These are phyloP conservation scores for Rhynchopsitta pachyrhyncha DNA, from an alignment of 2,113 vertebrate species.

Conservation along the genomic window DNA sequence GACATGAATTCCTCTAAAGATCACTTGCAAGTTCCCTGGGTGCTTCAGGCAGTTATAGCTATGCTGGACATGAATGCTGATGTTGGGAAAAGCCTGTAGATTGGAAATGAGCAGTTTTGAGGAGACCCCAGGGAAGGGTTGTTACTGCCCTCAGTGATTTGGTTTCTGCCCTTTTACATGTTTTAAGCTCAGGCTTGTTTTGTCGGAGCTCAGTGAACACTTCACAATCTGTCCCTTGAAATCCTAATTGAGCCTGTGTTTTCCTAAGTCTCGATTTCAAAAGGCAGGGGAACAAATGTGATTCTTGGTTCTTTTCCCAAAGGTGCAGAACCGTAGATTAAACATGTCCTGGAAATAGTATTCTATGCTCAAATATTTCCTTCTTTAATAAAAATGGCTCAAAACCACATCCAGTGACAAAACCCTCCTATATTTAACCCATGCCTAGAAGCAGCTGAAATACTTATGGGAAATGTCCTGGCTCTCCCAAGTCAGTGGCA, in stretches of 20 bases:
- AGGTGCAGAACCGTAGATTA: background rate
- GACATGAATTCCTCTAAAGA: background rate
- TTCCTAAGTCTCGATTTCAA: background rate
- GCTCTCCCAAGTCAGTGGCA: background rate
- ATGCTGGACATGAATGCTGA: background rate
- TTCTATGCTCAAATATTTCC: background rate
- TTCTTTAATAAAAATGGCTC: background rate
- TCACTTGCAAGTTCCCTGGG: background rate
- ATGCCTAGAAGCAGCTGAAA: background rate
- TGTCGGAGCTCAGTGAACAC: background rate
- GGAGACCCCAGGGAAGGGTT: background rate
- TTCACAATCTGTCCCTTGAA: background rate
- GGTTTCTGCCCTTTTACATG: background rate
- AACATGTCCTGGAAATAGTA: background rate
- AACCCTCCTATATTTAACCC: background rate
- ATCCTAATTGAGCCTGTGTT: background rate
- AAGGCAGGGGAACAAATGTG: background rate
- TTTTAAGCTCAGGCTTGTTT: background rate
- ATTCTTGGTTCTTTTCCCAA: constrained; percentile 6
- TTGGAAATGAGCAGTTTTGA: background rate
- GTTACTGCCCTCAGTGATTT: background rate
- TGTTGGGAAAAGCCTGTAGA: background rate
- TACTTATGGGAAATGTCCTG: background rate
- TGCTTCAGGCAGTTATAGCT: background rate
- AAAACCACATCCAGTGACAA: background rate